Evolutionary conservation across 1,140 invertebrate genomes (phyloP), one percentile per base, ranked within the genome.

Genomic region (Aphelenchoides avenae): DNA sequence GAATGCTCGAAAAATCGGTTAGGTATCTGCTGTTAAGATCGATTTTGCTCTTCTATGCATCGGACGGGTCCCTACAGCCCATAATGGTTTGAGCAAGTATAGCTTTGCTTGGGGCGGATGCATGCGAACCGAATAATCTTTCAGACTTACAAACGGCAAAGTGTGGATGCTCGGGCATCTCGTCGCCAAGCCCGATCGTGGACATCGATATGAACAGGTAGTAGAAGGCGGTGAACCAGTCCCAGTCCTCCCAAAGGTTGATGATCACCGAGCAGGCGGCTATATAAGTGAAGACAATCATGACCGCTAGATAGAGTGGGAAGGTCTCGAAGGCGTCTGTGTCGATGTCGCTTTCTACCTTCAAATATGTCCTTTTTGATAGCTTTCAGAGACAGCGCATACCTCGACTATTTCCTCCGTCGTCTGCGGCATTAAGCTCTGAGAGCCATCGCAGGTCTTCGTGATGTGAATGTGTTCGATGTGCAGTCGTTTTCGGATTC

Each of bases 211-310:
- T 57, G 33, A 49, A 59, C 30, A 49, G 39, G 18, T 57, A 59
- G 26, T 59, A 59, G 31, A 59, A 59, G 3, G 54, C 20, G 15
- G 39, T 49, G 27, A 59, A 59, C 9, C 29, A 59, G 29, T 48
- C 42, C 57, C 57, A 59, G n/a, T 59, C 56, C 33, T 59, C 57
- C 57, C 57, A 59, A 29, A 60, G 29, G 15, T 20, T 29, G 18
- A 58, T 31, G 15, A 59, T 24, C 9, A 58, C 20, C 18, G 57
- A 57, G 27, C 56, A 59, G 1, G 59, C 20, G 9, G 52, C 6
- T n/a, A 57, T 48, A 24, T 59, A 59, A 49, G 36, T 27, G 7
- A 57, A 43, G 9, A 59, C 46, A 30, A 59, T 46, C 2, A 18
- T 27, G 22, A 59, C 13, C 6, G 57, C 57, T 34, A 59, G n/a